These are phyloP conservation scores for Ephialtes manifestator DNA, from an alignment of 2,888 invertebrate genomes.

Conservation along the genomic window DNA sequence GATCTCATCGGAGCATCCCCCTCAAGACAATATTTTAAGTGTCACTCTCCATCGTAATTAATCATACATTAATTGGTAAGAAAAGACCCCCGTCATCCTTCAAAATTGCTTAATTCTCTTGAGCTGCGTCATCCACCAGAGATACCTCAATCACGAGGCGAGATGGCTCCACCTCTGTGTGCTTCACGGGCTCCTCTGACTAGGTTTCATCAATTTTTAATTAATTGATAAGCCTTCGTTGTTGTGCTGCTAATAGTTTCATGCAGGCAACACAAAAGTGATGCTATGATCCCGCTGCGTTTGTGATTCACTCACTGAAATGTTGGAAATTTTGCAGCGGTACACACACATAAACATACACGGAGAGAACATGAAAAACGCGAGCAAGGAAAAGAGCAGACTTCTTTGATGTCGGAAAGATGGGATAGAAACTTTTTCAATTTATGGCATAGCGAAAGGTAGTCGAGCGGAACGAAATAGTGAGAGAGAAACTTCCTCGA, in stretches of 20 bases:
- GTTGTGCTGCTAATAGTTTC: slow-evolving; percentile 46
- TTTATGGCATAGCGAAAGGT: slow-evolving; percentile 58
- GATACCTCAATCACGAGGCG: slow-evolving; percentile 47
- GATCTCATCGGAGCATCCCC: slow-evolving; percentile 29
- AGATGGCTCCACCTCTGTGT: slow-evolving; percentile 27
- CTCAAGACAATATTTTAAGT: slow-evolving; percentile 78
- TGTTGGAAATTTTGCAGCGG: not conserved
- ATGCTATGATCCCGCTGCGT: not conserved
- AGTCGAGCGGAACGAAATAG: slow-evolving; percentile 39
- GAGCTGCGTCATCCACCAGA: slow-evolving; percentile 48
- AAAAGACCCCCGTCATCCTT: slow-evolving; percentile 81
- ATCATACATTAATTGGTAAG: slow-evolving; percentile 84
- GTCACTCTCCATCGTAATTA: slow-evolving; percentile 81
- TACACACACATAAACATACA: not conserved
- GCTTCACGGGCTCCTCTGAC: slow-evolving; percentile 51
- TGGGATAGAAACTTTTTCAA: slow-evolving; percentile 61
- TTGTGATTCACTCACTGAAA: not conserved
- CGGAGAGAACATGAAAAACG: not conserved
- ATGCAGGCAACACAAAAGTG: not conserved
- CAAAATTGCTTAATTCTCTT: slow-evolving; percentile 78
- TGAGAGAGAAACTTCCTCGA: slow-evolving; percentile 53
- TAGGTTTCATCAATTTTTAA: slow-evolving; percentile 80
- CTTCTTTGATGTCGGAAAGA: slow-evolving; percentile 38
- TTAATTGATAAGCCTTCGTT: slow-evolving; percentile 79
- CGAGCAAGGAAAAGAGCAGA: slow-evolving; percentile 10